Base-by-base conservation (phyloP, 2,797 vertebrate species). In the Salmo trutta region DNA sequence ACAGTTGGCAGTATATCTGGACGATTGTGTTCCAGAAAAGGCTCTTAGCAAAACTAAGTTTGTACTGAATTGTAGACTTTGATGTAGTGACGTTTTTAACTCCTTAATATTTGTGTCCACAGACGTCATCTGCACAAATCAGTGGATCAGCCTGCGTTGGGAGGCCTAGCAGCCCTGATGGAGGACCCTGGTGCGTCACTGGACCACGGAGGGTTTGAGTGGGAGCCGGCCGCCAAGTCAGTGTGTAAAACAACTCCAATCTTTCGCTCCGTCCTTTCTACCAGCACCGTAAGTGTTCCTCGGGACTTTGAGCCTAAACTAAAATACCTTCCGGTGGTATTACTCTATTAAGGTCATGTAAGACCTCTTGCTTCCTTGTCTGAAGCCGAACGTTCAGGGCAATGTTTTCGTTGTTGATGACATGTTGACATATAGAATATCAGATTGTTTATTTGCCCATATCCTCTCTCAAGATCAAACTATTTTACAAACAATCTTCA, bases 221-320 rank as follows among this genome's bases (percentile, higher is more conserved):
- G 95, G 93, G 92, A 92, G 93, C 91, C 87, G 71, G 87, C 92
- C 86, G 90, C 92, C 91, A 95, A 92, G 91, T 94, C 92, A 82
- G 87, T 94, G 88, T 94, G 93, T 94, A 96, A 95, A 92, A 93
- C 91, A 81, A 91, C 95, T 85, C 95, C 92, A 81, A 94, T 94
- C 93, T 94, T 95, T 94, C 90, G 93, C 93, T 94, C 94, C 91
- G 88, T 94, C 93, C 92, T 96, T 74, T 89, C 95, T 64, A 91
- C 94, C 72, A 88, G 93, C 94, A 93, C 95, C 88, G 97, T 99
- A 98, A 98, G 97, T 98, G 88, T 82, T 74, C 82, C 80, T 77
- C 17, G 65, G 79, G 68, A 83, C 81, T 84, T 54, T 47, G 41
- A 76, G 65, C 33, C 76, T 82, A 54, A 31, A 75, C 78, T 33